Base-by-base conservation (phyloP, 1,140 invertebrate genomes). In the Orius insidiosus region DNA sequence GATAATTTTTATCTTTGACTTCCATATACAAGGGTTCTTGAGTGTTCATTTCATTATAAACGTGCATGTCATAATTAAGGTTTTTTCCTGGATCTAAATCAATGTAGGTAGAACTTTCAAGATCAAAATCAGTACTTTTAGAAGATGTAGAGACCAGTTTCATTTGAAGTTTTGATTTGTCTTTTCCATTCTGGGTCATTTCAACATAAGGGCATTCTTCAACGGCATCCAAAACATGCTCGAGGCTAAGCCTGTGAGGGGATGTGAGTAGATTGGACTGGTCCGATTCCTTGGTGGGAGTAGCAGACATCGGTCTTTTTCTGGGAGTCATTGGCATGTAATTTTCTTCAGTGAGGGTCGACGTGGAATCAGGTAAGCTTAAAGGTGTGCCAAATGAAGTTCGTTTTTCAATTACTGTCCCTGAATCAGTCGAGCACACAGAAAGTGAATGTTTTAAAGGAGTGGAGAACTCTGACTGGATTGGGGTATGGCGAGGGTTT, bases 191-290 rank as follows among this genome's bases (percentile, higher is more conserved):
- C 55, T 81, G 74, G 34, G 75, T 78, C 83, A 86, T 86, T 65
- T 85, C 82, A 3, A 86, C 80, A 55, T 86, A 85, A 11, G 79
- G 78, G 59, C 80, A 83, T 58, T 86, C 81, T 57, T 85, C 80
- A 46, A 66, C 63, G 16, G 63, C 63, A 19, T 60, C 49, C 54
- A 59, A 19, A 9, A 46, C 14, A 31, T 54, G 49, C 43, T 59
- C 55, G 18, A 56, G 53, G 7, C 53, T 58, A 8, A 55, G 32
- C 41, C 49, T 52, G 2, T 56, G 53, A 2, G n/a, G 54, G 8
- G 54, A 31, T 5, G 10, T 31, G 2, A n/a, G n/a, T n/a, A 46
- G 43, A 47, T 53, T 48, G 15, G 32, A 43, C 24, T 50, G 19
- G 24, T n/a, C n/a, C n/a, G 36, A 18, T 10, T 63, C 61, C 13